Base-by-base conservation (phyloP, 2,888 invertebrate genomes). In the Drosophila maculinotata region DNA sequence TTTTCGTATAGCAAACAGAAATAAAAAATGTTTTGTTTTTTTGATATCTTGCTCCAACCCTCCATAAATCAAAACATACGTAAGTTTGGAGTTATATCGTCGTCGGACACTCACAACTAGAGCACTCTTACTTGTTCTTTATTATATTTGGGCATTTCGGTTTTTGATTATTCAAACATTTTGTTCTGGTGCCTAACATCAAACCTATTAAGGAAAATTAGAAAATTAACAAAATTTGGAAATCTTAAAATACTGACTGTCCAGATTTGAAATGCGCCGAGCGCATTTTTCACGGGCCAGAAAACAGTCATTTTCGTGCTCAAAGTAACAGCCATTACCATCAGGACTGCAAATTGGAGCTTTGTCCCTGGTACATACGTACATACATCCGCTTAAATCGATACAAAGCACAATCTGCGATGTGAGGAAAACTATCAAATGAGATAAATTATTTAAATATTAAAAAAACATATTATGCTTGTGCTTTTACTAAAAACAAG, bases 201-300 rank as follows among this genome's bases (percentile, higher is more conserved):
- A 36, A 17, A 2, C 2, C 36, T 36, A n/a, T 17, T 15, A 2
- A 6, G 6, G 1, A 4, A 36, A 17, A 36, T 36, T 9, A 2
- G 17, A 12, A 33, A 33, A 7, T 14, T n/a, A 6, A 5, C 1
- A 4, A 36, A 17, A 36, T 36, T 9, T 5, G 17, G 31, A 33
- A 33, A 7, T 14, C 3, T 7, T 33, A 14, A 7, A 33, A 1
- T 6, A 36, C 36, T 36, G 4, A 36, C 36, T 5, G 1, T 6
- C 1, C 0, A 36, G 17, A 10, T 36, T 36, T 17, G 17, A 4
- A 15, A 6, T 5, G 2, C 1, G 1, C 6, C 41, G 41, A 26
- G 26, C 2, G 14, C 41, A 42, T 9, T 42, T 42, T 14, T 42
- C 41, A 14, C 14, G 26, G 26, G 26, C 41, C 26, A 42, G 26